Percentiles rank a stretch among this genome's conserved stretches.
Evolutionary conservation across 2,113 vertebrate species (phyloP).

Genomic region (Megaptera novaeangliae): DNA sequence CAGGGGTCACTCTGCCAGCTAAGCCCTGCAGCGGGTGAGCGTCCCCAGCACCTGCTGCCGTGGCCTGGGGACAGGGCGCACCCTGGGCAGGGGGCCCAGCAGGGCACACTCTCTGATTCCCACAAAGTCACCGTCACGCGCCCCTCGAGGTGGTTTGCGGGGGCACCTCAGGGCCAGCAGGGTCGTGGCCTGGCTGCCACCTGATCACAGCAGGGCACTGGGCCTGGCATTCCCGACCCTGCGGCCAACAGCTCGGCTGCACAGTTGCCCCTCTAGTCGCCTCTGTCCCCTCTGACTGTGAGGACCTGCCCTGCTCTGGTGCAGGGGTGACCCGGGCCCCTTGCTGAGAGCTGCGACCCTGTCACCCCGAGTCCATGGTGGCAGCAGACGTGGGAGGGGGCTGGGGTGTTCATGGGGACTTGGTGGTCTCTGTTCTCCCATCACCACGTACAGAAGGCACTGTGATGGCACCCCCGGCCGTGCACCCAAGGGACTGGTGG

Average conservation of each 20-base stretch:
- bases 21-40: background rate
- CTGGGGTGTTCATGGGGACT: background rate
- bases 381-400: background rate
- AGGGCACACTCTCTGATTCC: background rate
- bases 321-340: background rate
- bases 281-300: accelerated
- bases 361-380: background rate
- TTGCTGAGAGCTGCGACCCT: background rate
- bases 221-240: accelerated
- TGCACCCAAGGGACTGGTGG: background rate
- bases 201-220: background rate
- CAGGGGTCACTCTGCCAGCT: background rate
- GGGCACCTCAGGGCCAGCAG: background rate
- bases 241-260: accelerated
- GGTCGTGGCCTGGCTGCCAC: background rate
- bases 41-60: background rate
- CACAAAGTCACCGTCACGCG: background rate
- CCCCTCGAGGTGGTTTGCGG: no score
- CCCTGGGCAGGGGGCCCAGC: background rate
- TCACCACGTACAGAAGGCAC: background rate
- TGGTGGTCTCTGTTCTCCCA: accelerated
- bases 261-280: background rate
- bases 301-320: background rate
- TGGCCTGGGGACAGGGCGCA: accelerated
- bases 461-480: background rate